Percentiles rank a stretch among this genome's conserved stretches.
These are phyloP conservation scores for Masticophis lateralis DNA, from an alignment of 2,797 vertebrate genomes.

Conservation along the genomic window DNA sequence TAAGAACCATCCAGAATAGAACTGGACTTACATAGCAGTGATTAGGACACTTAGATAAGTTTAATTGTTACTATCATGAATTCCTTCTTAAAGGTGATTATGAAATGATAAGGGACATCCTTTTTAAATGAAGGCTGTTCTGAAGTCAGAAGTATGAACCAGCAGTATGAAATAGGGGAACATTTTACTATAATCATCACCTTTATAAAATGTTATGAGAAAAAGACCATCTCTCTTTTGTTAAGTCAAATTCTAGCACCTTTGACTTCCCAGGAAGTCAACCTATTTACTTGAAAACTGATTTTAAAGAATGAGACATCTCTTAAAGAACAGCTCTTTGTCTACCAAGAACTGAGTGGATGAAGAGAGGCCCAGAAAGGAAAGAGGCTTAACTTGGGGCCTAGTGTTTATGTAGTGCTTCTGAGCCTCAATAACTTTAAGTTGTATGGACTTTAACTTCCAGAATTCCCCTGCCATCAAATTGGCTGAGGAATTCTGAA, in stretches of 20 bases:
- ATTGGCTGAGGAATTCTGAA: neutral
- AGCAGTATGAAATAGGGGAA: neutral
- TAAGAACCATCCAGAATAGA: neutral
- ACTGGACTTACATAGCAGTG: neutral
- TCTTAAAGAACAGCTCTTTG: neutral
- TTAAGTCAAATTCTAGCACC: neutral
- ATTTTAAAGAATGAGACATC: neutral
- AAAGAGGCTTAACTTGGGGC: neutral
- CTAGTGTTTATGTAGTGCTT: neutral
- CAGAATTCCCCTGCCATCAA: neutral
- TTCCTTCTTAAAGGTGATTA: neutral
- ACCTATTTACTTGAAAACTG: accelerated
- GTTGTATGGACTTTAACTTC: neutral
- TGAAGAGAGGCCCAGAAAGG: neutral
- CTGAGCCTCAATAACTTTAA: neutral
- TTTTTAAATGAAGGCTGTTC: neutral
- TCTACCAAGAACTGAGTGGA: neutral
- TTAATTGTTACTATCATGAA: constrained; percentile 49
- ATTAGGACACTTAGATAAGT: constrained; percentile 19
- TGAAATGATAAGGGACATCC: neutral
- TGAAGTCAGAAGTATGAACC: neutral
- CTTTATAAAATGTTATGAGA: constrained; percentile 16
- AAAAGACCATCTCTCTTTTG: constrained; percentile 2
- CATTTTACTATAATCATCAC: accelerated
- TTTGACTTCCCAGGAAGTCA: accelerated